A percentile compares a stretch with the other conserved stretches of the same genome.
These are phyloP conservation scores for Hyaena hyaena DNA, from an alignment of 2,113 vertebrate genomes.

Conservation along the genomic window DNA sequence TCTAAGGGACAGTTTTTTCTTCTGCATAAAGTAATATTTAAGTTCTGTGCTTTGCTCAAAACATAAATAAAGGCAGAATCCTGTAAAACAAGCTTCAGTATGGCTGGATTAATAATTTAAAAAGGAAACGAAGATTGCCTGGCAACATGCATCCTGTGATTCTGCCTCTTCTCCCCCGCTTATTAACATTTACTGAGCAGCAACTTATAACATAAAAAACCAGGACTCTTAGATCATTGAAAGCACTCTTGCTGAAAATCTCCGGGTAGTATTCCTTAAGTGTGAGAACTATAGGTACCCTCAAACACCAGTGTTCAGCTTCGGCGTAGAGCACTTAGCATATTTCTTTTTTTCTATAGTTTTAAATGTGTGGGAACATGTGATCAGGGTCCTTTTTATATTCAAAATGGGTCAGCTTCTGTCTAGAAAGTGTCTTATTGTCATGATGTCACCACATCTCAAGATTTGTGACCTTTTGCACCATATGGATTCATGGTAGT, in stretches of 20 bases:
- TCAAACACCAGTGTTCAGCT: conserved; percentile 74
- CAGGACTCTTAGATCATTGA: conserved; percentile 72
- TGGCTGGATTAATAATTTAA: conserved; percentile 74
- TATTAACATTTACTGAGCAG: conserved; percentile 85
- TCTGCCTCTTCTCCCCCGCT: conserved; percentile 57
- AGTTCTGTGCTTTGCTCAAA: conserved; percentile 52
- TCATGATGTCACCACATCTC: conserved; percentile 98
- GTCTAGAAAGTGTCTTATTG: conserved; percentile 97
- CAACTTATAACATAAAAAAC: conserved; percentile 64
- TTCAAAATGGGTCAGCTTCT: conserved; percentile 96
- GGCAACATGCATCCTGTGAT: neutral
- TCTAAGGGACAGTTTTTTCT: conserved; percentile 54
- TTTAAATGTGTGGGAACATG: conserved; percentile 96
- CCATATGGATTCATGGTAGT: conserved; percentile 94
- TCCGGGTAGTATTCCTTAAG: conserved; percentile 67
- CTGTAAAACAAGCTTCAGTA: conserved; percentile 53
- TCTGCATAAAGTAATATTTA: conserved; percentile 58
- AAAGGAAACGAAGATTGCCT: conserved; percentile 30
- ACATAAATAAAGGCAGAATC: conserved; percentile 69
- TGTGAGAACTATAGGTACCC: conserved; percentile 80
- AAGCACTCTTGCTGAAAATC: conserved; percentile 69
- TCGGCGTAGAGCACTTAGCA: conserved; percentile 79
- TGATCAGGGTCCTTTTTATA: conserved; percentile 94
- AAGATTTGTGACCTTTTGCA: conserved; percentile 98
- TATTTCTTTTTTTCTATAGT: conserved; percentile 84